Conservation (phyloP, 2,888 invertebrate genomes). For the Heliconius charithonia region DNA sequence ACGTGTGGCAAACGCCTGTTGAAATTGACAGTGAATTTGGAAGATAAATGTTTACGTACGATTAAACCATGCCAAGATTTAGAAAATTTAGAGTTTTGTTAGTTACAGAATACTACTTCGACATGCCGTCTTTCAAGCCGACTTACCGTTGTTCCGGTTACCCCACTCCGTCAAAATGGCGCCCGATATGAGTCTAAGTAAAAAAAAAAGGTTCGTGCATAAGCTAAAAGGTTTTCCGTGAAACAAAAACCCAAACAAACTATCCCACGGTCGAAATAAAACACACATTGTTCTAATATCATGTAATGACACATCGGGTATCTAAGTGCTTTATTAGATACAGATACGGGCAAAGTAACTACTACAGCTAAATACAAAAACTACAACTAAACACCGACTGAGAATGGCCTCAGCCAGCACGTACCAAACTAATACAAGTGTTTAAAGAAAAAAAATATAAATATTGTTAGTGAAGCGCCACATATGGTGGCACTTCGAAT, state of each 20-base stretch:
- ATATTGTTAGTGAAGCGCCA: constrained; percentile 51
- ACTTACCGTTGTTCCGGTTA: constrained; percentile 59
- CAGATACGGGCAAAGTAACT: constrained; percentile 71
- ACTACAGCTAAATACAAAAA: constrained; percentile 68
- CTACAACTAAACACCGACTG: constrained; percentile 64
- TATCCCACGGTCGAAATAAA: constrained; percentile 76
- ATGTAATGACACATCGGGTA: constrained; percentile 81
- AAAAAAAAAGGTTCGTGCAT: constrained; percentile 58
- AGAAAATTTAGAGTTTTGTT: constrained; percentile 51
- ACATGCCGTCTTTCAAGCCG: constrained; percentile 57
- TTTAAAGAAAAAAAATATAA: constrained; percentile 57
- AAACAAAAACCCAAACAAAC: constrained; percentile 61
- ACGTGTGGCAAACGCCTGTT: constrained; percentile 77
- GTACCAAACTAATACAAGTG: constrained; percentile 56
- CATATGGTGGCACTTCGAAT: constrained; percentile 32
- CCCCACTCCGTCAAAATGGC: constrained; percentile 57
- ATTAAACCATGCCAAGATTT: constrained; percentile 66
- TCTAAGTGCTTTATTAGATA: constrained; percentile 78
- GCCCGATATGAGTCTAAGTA: constrained; percentile 59
- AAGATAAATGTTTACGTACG: constrained; percentile 74
- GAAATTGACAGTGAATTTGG: constrained; percentile 76
- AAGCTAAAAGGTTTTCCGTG: constrained; percentile 51
- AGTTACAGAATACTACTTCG: constrained; percentile 57
- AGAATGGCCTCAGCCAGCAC: constrained; percentile 46
- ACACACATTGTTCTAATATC: constrained; percentile 80